Evolutionary conservation across 2,797 vertebrate species (phyloP).

Genomic region (Vultur gryphus): DNA sequence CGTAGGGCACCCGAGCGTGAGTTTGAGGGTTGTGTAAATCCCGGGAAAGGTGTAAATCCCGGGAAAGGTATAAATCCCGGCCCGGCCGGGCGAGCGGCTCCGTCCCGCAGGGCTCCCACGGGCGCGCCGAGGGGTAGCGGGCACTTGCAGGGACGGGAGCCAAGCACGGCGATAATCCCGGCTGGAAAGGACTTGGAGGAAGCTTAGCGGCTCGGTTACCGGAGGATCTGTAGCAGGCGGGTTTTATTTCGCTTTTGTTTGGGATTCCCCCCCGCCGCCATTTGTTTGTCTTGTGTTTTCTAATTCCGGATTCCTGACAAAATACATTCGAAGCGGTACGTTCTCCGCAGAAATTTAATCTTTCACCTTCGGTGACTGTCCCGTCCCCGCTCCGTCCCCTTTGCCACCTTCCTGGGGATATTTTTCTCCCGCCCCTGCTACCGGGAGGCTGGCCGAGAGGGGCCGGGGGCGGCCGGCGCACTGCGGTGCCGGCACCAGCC

Average conservation of each 20-base stretch:
- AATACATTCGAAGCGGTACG: background rate
- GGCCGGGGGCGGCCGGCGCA: background rate
- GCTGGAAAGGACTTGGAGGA: background rate
- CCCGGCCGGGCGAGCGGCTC: too few relatives aligned
- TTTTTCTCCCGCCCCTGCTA: background rate
- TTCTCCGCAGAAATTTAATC: background rate
- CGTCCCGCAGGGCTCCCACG: background rate
- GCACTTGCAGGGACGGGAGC: background rate
- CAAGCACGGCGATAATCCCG: background rate
- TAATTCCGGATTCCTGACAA: background rate
- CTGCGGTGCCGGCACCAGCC: background rate
- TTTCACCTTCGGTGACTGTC: background rate
- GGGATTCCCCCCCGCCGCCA: background rate
- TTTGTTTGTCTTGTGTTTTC: background rate
- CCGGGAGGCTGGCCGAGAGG: background rate
- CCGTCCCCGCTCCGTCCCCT: background rate
- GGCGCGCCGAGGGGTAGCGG: background rate
- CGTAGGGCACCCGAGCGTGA: background rate
- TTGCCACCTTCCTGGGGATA: background rate
- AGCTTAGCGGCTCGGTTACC: background rate
- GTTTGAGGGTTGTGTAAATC: background rate
- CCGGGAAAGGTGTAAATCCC: background rate
- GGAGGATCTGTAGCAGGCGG: background rate
- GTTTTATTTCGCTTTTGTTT: conserved; percentile 18
- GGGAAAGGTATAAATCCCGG: background rate